Percentiles rank a stretch among this genome's conserved stretches.
Conservation (phyloP, 2,888 invertebrate species). For the Laothoe populi region DNA sequence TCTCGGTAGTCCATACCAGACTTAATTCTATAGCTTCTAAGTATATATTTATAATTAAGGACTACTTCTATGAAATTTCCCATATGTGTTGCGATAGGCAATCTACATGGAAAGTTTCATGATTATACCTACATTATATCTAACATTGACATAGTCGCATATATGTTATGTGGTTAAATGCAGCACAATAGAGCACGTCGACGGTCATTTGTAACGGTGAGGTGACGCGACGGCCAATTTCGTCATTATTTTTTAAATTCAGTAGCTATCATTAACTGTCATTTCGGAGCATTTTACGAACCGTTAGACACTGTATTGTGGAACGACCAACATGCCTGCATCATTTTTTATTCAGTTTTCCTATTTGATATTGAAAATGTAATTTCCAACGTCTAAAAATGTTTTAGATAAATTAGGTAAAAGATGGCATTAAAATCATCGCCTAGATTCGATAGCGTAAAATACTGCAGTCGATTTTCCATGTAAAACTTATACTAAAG, state of each 20-base stretch:
- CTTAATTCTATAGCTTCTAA: not conserved
- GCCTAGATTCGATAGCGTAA: no score
- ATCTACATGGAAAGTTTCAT: slow-evolving; percentile 9
- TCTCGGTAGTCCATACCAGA: no score
- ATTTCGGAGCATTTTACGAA: slow-evolving; percentile 71
- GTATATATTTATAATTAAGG: not conserved
- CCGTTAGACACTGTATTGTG: slow-evolving; percentile 59
- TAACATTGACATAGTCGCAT: slow-evolving; percentile 11
- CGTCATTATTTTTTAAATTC: slow-evolving; percentile 62
- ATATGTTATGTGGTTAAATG: slow-evolving; percentile 40
- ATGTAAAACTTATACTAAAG: no score
- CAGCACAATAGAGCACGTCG: slow-evolving; percentile 59
- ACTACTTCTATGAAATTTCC: no score
- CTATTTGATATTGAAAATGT: not conserved
- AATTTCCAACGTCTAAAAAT: not conserved
- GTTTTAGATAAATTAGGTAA: no score
- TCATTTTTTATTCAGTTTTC: not conserved
- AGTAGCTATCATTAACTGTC: slow-evolving; percentile 66
- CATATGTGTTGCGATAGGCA: slow-evolving; percentile 17
- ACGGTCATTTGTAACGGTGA: slow-evolving; percentile 58
- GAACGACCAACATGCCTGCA: slow-evolving; percentile 46
- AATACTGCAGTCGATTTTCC: no score
- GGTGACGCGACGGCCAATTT: slow-evolving; percentile 59
- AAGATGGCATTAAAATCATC: no score
- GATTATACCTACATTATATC: not conserved